A percentile compares a stretch with the other conserved stretches of the same genome.
Conservation (phyloP, 1,140 invertebrate genomes). For the Lepidurus packardi region DNA sequence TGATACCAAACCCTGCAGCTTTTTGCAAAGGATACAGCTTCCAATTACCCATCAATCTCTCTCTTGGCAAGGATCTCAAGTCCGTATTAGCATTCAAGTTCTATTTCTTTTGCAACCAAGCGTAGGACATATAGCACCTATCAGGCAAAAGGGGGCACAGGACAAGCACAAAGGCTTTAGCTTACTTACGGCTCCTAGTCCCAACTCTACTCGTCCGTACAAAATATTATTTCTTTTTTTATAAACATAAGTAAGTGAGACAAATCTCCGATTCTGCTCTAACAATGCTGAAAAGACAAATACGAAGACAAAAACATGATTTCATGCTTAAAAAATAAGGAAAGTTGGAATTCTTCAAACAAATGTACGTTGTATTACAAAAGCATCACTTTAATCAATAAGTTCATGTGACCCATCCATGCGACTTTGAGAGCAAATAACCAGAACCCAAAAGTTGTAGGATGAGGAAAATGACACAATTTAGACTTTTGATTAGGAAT, state of each 20-base stretch:
- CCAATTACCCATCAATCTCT: slow-evolving; percentile 2
- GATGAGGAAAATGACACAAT: neutral
- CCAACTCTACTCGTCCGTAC: neutral
- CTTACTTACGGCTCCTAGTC: neutral
- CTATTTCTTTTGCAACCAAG: neutral
- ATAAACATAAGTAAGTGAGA: neutral
- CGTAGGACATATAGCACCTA: neutral
- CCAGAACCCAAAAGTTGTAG: neutral
- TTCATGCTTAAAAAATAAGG: neutral
- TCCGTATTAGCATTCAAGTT: neutral
- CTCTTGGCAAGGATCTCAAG: slow-evolving; percentile 10
- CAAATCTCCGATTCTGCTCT: neutral
- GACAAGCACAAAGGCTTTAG: neutral
- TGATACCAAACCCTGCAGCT: neutral
- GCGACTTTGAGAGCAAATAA: neutral
- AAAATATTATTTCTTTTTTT: too few relatives aligned
- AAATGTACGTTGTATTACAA: neutral
- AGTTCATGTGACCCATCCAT: neutral
- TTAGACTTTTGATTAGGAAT: neutral
- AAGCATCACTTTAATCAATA: neutral
- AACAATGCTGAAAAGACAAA: neutral
- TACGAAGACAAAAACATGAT: neutral
- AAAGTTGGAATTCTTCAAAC: neutral
- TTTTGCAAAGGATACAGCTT: neutral
- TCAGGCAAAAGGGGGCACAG: neutral